Conservation (phyloP, 2,113 vertebrate genomes). For the Willisornis vidua region DNA sequence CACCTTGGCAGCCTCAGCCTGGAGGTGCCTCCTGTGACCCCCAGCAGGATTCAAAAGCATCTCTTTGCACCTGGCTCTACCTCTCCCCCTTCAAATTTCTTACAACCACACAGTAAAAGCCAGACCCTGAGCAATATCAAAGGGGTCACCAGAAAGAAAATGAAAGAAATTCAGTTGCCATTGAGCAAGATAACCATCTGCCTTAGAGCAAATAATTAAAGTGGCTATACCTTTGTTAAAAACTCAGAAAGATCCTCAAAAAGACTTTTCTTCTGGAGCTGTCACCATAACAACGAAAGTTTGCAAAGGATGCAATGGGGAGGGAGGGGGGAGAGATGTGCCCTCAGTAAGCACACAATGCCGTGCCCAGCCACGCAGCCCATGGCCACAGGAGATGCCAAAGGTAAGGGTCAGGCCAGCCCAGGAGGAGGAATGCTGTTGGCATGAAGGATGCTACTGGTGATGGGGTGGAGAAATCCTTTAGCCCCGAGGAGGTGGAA, state of each 20-base stretch:
- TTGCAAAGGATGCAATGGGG: neutral
- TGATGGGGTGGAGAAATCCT: neutral
- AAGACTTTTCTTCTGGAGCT: neutral
- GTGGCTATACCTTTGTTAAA: neutral
- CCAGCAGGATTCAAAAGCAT: neutral
- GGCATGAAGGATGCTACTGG: neutral
- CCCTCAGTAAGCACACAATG: neutral
- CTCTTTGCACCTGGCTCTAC: neutral
- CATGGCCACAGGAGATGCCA: fast-evolving
- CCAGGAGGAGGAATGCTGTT: neutral
- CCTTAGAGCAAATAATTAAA: neutral
- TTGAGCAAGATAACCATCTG: neutral
- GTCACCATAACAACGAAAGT: constrained; percentile 22
- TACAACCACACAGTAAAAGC: neutral
- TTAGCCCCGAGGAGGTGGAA: too few species aligned
- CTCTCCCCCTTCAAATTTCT: neutral
- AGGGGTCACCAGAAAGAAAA: neutral
- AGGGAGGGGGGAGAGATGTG: neutral
- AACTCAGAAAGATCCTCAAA: neutral
- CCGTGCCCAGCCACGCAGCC: fast-evolving
- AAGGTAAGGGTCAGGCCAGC: neutral
- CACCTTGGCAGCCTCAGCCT: neutral
- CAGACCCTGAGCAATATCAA: neutral
- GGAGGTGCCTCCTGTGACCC: neutral
- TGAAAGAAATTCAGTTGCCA: neutral